phyloP scores from a whole-genome alignment of 2,888 invertebrate species.

The Napeogenes inachia region DNA sequence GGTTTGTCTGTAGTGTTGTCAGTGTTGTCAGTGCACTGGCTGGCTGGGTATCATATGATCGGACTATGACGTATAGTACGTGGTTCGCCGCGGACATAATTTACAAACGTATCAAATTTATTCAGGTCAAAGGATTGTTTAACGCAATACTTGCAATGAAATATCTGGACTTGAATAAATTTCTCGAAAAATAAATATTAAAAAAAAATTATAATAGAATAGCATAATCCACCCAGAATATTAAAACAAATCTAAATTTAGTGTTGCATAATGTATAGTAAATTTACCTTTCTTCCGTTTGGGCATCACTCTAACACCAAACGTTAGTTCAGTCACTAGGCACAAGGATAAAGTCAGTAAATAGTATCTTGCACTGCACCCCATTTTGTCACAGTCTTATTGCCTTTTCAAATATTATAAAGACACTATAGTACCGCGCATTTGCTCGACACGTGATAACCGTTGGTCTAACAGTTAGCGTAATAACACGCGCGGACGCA shows the following conservation, averaged over 20 bases:
- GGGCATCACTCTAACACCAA: slow-evolving; percentile 76
- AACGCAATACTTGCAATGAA: slow-evolving; percentile 17
- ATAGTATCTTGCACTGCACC: slow-evolving; percentile 74
- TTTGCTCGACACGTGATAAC: slow-evolving; percentile 45
- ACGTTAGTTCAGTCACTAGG: slow-evolving; percentile 70
- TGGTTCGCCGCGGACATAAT: slow-evolving; percentile 18
- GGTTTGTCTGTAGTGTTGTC: slow-evolving; percentile 15
- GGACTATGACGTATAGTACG: slow-evolving; percentile 11
- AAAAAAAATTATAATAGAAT: too few relatives aligned
- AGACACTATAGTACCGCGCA: slow-evolving; percentile 57
- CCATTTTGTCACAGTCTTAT: slow-evolving; percentile 63
- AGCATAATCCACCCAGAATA: too few relatives aligned
- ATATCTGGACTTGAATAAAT: not conserved
- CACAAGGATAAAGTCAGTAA: slow-evolving; percentile 72
- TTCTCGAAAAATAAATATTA: too few relatives aligned
- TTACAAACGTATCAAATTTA: slow-evolving; percentile 22
- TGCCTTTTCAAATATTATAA: slow-evolving; percentile 40
- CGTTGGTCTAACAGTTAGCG: slow-evolving; percentile 44
- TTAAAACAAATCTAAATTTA: not conserved
- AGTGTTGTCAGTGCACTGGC: slow-evolving; percentile 18
- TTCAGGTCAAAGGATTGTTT: slow-evolving; percentile 29
- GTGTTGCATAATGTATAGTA: not conserved
- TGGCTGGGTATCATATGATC: slow-evolving; percentile 21
- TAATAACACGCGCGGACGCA: slow-evolving; percentile 45
- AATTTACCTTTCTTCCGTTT: slow-evolving; percentile 77